phyloP scores from a whole-genome alignment of 2,113 vertebrate species.

The Grus americana region DNA sequence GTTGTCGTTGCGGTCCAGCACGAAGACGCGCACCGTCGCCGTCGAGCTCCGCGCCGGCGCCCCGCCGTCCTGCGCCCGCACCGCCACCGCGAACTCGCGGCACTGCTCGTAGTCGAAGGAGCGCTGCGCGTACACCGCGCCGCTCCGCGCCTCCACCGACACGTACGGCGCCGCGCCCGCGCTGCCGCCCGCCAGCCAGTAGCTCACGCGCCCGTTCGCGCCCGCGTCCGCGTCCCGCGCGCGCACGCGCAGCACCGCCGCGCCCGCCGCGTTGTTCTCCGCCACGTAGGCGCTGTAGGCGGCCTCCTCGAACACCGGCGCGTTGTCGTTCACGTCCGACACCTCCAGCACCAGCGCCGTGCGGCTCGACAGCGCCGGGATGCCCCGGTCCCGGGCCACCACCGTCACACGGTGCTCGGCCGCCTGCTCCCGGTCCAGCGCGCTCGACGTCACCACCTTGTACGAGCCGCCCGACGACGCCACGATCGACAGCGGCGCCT shows the following conservation, averaged over 20 bases:
- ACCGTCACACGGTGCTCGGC: too few species aligned
- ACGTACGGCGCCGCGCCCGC: constrained; percentile 27
- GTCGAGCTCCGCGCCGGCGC: not conserved
- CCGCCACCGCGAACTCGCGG: constrained; percentile 58
- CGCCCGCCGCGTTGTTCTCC: constrained; percentile 13
- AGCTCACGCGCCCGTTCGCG: constrained; percentile 70
- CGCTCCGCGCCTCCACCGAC: constrained; percentile 75
- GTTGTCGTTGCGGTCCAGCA: constrained; percentile 79
- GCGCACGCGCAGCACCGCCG: not conserved
- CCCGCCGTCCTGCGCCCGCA: constrained; percentile 70
- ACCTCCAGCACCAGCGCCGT: constrained; percentile 59
- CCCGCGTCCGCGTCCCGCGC: constrained; percentile 32
- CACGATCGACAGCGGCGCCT: too few species aligned
- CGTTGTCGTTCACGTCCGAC: constrained; percentile 21
- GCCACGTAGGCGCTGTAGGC: not conserved
- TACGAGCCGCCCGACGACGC: too few species aligned
- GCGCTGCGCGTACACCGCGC: constrained; percentile 64
- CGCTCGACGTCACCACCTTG: too few species aligned
- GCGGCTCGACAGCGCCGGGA: constrained; percentile 68
- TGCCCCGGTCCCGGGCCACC: not conserved
- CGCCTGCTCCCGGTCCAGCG: too few species aligned
- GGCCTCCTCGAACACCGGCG: constrained; percentile 29
- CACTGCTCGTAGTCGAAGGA: constrained; percentile 79
- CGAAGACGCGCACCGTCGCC: constrained; percentile 24
- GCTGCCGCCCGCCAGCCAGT: not conserved